Conservation (phyloP, 2,797 vertebrate species). For the Chloroceryle amazona region DNA sequence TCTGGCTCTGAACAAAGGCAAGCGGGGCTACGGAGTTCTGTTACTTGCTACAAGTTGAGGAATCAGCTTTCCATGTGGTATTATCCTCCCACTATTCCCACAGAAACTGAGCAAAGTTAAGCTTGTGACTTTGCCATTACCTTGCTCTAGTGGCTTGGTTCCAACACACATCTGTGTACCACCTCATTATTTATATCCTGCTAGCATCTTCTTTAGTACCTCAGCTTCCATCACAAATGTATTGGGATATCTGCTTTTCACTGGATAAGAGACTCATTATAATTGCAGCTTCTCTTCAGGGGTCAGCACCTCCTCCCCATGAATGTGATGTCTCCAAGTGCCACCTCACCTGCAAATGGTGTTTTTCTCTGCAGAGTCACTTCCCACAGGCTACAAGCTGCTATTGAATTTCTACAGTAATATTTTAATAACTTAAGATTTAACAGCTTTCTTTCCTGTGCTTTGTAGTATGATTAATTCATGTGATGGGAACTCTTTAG, state of each 20-base stretch:
- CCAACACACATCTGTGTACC: neutral
- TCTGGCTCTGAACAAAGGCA: constrained; percentile 46
- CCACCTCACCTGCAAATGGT: constrained; percentile 29
- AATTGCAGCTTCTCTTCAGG: constrained; percentile 7
- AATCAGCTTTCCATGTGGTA: constrained; percentile 44
- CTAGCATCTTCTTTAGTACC: constrained; percentile 36
- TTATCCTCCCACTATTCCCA: constrained; percentile 43
- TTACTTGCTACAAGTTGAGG: constrained; percentile 35
- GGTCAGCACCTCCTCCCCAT: constrained; percentile 33
- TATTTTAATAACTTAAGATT: constrained; percentile 64
- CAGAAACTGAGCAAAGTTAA: constrained; percentile 1
- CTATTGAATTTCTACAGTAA: constrained; percentile 22
- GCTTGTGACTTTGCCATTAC: constrained; percentile 41
- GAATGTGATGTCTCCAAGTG: constrained; percentile 7
- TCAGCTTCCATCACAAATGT: constrained; percentile 28
- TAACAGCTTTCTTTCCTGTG: constrained; percentile 18
- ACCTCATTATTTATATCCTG: constrained; percentile 61
- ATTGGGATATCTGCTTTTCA: constrained; percentile 13
- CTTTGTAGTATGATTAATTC: constrained; percentile 58
- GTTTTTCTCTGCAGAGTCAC: constrained; percentile 13
- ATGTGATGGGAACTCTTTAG: neutral
- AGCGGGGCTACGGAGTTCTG: neutral
- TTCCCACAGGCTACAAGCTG: constrained; percentile 16
- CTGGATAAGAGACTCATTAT: constrained; percentile 22
- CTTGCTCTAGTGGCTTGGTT: constrained; percentile 43